Evolutionary conservation across 2,888 invertebrate species (phyloP).

Genomic region (Aphidoletes aphidimyza): DNA sequence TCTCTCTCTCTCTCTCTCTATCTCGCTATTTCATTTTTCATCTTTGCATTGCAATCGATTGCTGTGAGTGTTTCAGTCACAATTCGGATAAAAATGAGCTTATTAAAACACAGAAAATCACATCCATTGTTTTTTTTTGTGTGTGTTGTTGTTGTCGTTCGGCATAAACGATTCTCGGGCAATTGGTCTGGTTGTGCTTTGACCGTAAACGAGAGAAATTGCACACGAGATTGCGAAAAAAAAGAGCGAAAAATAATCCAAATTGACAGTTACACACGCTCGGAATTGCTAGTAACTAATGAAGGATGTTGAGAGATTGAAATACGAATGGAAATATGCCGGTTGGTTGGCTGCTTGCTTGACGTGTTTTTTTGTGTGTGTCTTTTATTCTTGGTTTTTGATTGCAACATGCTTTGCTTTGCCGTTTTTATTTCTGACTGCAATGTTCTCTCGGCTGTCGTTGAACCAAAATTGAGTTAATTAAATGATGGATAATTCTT

Average conservation of each 20-base stretch:
- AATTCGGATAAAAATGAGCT: conserved; percentile 51
- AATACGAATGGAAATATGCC: conserved; percentile 28
- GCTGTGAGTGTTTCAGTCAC: not conserved
- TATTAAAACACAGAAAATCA: conserved; percentile 43
- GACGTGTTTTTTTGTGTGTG: not conserved
- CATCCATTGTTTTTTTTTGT: conserved; percentile 4
- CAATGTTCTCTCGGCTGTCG: not conserved
- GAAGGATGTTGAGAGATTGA: conserved; percentile 29
- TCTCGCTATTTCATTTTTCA: not conserved
- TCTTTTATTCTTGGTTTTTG: not conserved
- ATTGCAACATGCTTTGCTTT: not conserved
- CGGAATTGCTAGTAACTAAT: conserved; percentile 18
- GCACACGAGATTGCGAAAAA: not conserved
- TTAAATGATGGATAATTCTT: conserved; percentile 49
- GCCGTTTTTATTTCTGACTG: conserved; percentile 36
- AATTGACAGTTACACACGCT: conserved; percentile 41
- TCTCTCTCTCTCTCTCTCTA: not conserved
- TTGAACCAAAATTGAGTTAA: conserved; percentile 37
- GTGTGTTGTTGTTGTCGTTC: too few species aligned
- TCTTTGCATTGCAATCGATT: conserved; percentile 10
- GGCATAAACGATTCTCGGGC: not conserved
- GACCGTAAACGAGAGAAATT: conserved; percentile 4
- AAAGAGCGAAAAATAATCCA: conserved; percentile 21
- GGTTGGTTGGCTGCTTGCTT: not conserved
- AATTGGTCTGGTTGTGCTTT: conserved; percentile 4